These are phyloP conservation scores for Setophaga kirtlandii DNA, from an alignment of 2,113 vertebrate genomes.

Conservation along the genomic window DNA sequence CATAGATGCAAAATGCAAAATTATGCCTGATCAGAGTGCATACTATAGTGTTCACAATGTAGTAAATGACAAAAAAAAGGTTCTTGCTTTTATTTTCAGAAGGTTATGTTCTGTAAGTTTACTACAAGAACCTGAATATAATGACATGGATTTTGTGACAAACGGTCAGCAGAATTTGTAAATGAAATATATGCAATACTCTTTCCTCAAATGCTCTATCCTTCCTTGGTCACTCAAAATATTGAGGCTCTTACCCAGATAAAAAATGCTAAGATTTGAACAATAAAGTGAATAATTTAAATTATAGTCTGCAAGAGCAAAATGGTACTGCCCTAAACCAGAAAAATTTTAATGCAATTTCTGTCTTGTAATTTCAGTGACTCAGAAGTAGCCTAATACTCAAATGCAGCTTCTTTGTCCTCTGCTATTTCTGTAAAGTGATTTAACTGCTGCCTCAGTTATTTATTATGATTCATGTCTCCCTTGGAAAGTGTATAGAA, in stretches of 20 bases:
- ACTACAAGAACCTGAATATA: background rate
- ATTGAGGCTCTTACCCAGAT: background rate
- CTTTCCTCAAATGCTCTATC: background rate
- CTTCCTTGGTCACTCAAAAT: background rate
- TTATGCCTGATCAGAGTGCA: background rate
- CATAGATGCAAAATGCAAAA: background rate
- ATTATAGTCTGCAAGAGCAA: background rate
- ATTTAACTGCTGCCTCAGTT: background rate
- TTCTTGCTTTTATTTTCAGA: background rate
- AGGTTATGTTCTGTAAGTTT: background rate
- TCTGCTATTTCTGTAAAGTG: background rate
- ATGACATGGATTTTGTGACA: background rate
- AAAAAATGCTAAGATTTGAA: background rate
- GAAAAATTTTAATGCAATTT: background rate
- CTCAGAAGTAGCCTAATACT: background rate
- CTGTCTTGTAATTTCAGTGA: background rate
- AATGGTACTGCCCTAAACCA: background rate
- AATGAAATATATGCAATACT: background rate
- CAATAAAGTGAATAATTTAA: background rate
- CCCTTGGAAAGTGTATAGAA: background rate
- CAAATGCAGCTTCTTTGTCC: background rate
- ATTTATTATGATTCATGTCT: background rate
- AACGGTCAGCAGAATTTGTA: background rate
- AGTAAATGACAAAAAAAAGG: background rate
- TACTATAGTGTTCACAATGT: background rate